A percentile compares a stretch with the other conserved stretches of the same genome.
Conservation (phyloP, 1,140 invertebrate genomes). For the Zaprionus vittiger region DNA sequence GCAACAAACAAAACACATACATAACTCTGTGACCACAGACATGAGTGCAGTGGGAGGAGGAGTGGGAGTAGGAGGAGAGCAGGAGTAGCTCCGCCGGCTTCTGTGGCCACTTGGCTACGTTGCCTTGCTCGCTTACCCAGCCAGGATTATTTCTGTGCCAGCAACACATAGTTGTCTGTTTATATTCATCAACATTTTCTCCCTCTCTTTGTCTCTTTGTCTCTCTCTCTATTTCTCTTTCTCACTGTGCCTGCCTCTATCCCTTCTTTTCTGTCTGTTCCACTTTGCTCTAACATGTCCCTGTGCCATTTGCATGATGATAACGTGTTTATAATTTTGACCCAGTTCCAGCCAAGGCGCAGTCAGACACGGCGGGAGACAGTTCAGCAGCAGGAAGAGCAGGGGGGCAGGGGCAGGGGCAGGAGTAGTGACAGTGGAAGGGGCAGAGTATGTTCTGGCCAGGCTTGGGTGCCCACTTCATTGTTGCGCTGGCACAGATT, state of each 20-base stretch:
- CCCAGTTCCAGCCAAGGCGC: constrained; percentile 54
- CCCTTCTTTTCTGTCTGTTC: neutral
- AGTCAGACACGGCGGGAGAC: neutral
- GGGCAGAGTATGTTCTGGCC: neutral
- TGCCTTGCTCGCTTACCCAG: constrained; percentile 20
- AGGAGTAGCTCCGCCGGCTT: neutral
- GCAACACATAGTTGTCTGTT: constrained; percentile 43
- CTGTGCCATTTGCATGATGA: constrained; percentile 79
- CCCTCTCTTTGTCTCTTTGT: no score
- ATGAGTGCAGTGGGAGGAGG: constrained; percentile 3
- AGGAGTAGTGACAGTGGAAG: neutral
- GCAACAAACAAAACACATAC: constrained; percentile 24
- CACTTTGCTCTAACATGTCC: constrained; percentile 39
- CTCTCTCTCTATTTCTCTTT: neutral
- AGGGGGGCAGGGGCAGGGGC: no score
- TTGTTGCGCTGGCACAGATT: constrained; percentile 42
- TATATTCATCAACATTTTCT: constrained; percentile 11
- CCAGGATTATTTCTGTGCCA: constrained; percentile 74
- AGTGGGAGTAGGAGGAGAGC: neutral
- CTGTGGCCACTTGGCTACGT: constrained; percentile 35
- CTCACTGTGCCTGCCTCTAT: neutral
- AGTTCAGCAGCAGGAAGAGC: neutral
- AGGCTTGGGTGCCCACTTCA: constrained; percentile 16
- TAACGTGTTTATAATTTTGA: constrained; percentile 83
- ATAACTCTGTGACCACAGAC: constrained; percentile 35